phyloP scores from a whole-genome alignment of 2,113 vertebrate species.

The Baryphthengus martii region DNA sequence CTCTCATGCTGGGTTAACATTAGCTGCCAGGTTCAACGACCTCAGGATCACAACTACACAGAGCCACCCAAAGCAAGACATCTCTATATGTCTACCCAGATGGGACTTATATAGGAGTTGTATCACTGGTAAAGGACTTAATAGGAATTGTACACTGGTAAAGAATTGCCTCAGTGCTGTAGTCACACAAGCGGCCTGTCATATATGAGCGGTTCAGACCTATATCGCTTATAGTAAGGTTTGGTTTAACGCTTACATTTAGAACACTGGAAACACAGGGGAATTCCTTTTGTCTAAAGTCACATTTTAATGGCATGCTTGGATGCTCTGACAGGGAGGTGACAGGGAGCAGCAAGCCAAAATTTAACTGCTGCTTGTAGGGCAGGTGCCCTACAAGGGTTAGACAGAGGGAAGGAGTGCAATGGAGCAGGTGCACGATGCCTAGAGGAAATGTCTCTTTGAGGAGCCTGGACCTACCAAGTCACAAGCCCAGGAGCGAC shows the following conservation, averaged over 20 bases:
- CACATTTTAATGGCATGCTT: not conserved
- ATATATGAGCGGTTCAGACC: not conserved
- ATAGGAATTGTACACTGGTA: not conserved
- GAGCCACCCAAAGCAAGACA: not conserved
- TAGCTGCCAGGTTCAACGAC: not conserved
- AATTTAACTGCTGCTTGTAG: not conserved
- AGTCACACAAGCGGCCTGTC: not conserved
- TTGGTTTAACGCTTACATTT: not conserved
- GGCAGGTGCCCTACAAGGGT: not conserved
- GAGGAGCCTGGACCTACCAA: not conserved
- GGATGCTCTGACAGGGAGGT: not conserved
- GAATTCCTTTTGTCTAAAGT: not conserved
- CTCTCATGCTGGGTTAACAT: not conserved
- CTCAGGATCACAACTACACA: not conserved
- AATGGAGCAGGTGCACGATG: fast-evolving
- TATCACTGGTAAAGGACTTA: not conserved
- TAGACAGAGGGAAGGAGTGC: not conserved
- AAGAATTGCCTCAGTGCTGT: not conserved
- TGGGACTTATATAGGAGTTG: not conserved
- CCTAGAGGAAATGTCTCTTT: not conserved
- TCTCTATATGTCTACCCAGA: not conserved
- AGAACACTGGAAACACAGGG: not conserved
- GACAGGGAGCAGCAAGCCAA: not conserved
- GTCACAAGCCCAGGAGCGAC: not conserved
- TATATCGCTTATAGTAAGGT: not conserved